Percentiles rank a stretch among this genome's conserved stretches.
Evolutionary conservation across 2,113 vertebrate genomes (phyloP).

Genomic region (Misgurnus anguillicaudatus): DNA sequence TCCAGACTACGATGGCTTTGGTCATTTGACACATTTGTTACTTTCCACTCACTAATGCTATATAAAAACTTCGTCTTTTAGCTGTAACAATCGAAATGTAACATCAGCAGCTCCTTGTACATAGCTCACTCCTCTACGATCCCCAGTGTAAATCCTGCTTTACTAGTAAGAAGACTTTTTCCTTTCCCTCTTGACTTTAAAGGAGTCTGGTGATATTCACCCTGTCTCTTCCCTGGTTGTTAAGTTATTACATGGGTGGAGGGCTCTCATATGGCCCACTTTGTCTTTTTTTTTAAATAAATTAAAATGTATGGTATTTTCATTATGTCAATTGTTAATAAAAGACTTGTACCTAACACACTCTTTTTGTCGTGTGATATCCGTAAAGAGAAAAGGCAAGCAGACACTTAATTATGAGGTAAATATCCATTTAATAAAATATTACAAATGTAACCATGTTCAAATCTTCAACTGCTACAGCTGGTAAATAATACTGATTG

Average conservation of each 20-base stretch:
- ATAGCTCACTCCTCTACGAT: slow-evolving; percentile 52
- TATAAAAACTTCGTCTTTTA: background rate
- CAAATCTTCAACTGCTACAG: slow-evolving; percentile 52
- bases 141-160: slow-evolving; percentile 54
- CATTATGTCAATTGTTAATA: slow-evolving; percentile 79
- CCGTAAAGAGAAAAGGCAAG: background rate
- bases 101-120: slow-evolving; percentile 55
- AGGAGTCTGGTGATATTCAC: slow-evolving; percentile 47
- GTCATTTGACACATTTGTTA: slow-evolving; percentile 2
- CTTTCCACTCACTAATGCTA: slow-evolving; percentile 10
- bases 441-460: slow-evolving; percentile 55
- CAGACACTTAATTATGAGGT: slow-evolving; percentile 10
- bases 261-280: slow-evolving; percentile 71
- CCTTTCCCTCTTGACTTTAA: slow-evolving; percentile 40
- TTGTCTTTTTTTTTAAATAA: slow-evolving; percentile 64
- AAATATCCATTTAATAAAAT: slow-evolving; percentile 62
- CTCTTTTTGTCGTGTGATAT: background rate
- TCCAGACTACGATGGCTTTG: background rate
- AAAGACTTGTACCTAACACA: slow-evolving; percentile 64
- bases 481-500: slow-evolving; percentile 62
- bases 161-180: slow-evolving; percentile 51
- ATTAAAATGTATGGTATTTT: slow-evolving; percentile 75
- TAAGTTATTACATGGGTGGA: slow-evolving; percentile 90
- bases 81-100: slow-evolving; percentile 34
- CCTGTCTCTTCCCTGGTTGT: slow-evolving; percentile 65